phyloP scores from a whole-genome alignment of 2,113 vertebrate genomes.

The Hippotragus niger region DNA sequence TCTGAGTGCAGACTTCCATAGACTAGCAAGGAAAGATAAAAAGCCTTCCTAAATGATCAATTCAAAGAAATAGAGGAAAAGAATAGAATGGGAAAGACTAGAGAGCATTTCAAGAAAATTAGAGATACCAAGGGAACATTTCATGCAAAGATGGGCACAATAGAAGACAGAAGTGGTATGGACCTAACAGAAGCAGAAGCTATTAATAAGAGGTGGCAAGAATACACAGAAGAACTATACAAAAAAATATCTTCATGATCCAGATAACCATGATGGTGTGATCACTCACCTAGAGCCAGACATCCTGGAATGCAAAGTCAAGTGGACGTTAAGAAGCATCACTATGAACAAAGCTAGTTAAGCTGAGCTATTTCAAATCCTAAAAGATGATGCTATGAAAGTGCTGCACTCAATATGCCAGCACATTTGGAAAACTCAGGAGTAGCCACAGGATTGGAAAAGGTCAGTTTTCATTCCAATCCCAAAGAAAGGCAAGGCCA shows the following conservation, averaged over 20 bases:
- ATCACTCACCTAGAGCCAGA: not conserved
- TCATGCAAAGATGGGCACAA: not conserved
- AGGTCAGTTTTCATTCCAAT: not conserved
- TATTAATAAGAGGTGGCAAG: not conserved
- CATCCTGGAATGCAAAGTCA: not conserved
- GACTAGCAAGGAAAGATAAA: not conserved
- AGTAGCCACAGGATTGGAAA: not conserved
- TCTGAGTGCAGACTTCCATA: not conserved
- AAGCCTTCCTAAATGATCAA: not conserved
- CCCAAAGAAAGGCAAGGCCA: not conserved
- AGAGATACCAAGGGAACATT: not conserved
- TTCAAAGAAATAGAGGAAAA: not conserved
- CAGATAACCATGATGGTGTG: not conserved
- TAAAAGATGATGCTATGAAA: not conserved
- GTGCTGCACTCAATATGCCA: not conserved
- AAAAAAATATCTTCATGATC: not conserved
- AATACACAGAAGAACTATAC: not conserved
- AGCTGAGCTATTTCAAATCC: not conserved
- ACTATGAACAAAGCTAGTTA: not conserved
- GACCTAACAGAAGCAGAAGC: not conserved
- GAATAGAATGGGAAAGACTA: not conserved
- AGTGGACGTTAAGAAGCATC: not conserved
- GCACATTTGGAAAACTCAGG: not conserved
- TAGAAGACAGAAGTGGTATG: not conserved
- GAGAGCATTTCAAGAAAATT: not conserved